Conservation (phyloP, 2,888 invertebrate species). For the Hirtodrosophila confusa region DNA sequence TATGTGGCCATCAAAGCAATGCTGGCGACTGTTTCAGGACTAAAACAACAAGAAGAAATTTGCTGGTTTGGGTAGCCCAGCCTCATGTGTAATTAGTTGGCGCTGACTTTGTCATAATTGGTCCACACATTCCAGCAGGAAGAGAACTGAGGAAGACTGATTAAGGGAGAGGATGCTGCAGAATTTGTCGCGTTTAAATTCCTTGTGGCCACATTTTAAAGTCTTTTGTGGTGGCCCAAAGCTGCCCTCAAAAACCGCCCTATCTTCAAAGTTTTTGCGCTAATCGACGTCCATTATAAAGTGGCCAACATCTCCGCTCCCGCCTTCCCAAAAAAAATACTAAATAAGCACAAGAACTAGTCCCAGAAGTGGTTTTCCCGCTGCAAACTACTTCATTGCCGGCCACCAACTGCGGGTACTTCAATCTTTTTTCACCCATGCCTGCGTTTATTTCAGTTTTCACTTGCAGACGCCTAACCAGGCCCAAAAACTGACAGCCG, state of each 20-base stretch:
- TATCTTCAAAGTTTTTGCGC: constrained; percentile 29
- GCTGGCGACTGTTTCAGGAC: constrained; percentile 25
- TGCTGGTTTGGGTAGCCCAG: constrained; percentile 2
- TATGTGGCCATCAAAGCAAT: constrained; percentile 48
- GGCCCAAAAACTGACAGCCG: constrained; percentile 39
- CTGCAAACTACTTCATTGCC: constrained; percentile 36
- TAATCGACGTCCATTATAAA: constrained; percentile 58
- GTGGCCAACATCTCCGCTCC: background rate
- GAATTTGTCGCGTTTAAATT: constrained; percentile 36
- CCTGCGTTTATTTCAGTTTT: constrained; percentile 41
- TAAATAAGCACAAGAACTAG: constrained; percentile 1
- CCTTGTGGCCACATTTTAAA: constrained; percentile 63
- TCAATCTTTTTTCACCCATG: constrained; percentile 26
- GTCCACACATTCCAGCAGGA: constrained; percentile 6
- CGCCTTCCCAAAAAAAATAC: background rate
- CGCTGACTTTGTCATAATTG: constrained; percentile 60
- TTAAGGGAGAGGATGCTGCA: background rate
- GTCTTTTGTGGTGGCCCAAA: constrained; percentile 54
- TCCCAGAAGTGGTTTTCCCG: constrained; percentile 21
- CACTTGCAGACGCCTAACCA: constrained; percentile 40
- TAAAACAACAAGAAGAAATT: constrained; percentile 24
- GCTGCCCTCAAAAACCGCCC: constrained; percentile 37
- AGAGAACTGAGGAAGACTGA: background rate
- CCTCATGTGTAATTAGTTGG: constrained; percentile 54
- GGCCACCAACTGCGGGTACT: constrained; percentile 57